Percentiles rank a stretch among this genome's conserved stretches.
Conservation (phyloP, 37 sponge, comb jelly and placozoan species). For the Diacarnus erythraeanus region DNA sequence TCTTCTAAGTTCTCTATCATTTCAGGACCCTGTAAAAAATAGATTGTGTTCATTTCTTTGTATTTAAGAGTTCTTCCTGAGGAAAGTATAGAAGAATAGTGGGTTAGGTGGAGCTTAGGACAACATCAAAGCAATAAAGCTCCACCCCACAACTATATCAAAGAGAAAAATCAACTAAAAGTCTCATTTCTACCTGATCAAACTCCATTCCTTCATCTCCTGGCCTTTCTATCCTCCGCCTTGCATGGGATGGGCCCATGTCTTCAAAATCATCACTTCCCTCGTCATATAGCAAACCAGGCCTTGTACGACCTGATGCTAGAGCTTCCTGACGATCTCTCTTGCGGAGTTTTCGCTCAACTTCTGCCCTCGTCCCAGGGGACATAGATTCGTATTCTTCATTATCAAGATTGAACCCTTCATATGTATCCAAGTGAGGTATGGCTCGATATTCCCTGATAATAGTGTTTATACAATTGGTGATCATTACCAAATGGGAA, state of each 20-base stretch:
- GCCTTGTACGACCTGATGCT: constrained; percentile 78
- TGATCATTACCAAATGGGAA: too few species aligned
- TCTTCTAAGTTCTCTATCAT: constrained; percentile 97
- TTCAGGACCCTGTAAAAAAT: constrained; percentile 65
- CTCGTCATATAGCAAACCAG: constrained; percentile 89
- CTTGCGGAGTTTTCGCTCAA: constrained; percentile 84
- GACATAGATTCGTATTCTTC: constrained; percentile 72
- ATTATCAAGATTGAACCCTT: constrained; percentile 67
- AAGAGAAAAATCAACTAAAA: background rate
- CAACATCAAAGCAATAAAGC: background rate
- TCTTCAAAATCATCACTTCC: constrained; percentile 76
- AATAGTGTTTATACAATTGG: too few species aligned
- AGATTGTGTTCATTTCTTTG: too few species aligned
- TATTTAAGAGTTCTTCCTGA: too few species aligned
- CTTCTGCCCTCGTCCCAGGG: constrained; percentile 71
- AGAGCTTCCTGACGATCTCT: constrained; percentile 83
- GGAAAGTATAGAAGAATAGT: too few species aligned
- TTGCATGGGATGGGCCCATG: constrained; percentile 5
- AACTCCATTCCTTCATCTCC: constrained; percentile 43
- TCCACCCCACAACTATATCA: too few species aligned
- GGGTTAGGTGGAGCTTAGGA: too few species aligned
- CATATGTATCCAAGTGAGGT: constrained; percentile 90
- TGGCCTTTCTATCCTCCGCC: constrained; percentile 38
- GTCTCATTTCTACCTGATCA: constrained; percentile 19
- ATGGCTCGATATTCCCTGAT: constrained; percentile 89